phyloP scores from a whole-genome alignment of 2,113 vertebrate species.

The Marmota monax region DNA sequence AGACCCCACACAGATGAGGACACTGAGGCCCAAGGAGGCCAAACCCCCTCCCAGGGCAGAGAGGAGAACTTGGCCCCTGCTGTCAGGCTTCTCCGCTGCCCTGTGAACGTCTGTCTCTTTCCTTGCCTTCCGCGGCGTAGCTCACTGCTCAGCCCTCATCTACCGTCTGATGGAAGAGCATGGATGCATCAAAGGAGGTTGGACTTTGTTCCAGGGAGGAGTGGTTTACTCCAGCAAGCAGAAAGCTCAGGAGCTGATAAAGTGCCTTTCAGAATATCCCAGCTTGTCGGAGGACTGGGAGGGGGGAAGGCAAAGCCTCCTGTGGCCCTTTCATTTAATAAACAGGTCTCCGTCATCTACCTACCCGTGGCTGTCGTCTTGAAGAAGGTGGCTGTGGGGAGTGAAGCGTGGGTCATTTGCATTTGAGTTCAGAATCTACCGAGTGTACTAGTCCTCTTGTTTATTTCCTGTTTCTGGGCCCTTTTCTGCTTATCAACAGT shows the following conservation, averaged over 20 bases:
- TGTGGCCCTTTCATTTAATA: no score
- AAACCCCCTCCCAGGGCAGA: background rate
- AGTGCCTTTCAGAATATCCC: background rate
- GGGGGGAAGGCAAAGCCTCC: background rate
- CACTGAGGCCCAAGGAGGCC: no score
- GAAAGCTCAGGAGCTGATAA: background rate
- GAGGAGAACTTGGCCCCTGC: no score
- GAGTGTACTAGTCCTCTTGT: background rate
- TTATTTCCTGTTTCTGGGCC: background rate
- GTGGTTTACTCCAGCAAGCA: background rate
- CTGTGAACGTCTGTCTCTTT: background rate
- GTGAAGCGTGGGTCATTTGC: background rate
- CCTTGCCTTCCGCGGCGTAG: background rate
- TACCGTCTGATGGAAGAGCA: no score
- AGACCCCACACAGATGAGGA: no score
- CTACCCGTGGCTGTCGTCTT: background rate
- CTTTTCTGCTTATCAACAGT: background rate
- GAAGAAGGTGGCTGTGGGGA: background rate
- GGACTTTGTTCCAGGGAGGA: background rate
- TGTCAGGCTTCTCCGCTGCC: no score
- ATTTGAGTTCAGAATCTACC: constrained; percentile 4
- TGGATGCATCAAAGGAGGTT: background rate
- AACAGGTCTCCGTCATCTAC: no score
- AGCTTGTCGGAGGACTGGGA: background rate
- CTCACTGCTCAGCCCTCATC: no score